phyloP scores from a whole-genome alignment of 2,797 vertebrate genomes.

The Buceros bicornis region DNA sequence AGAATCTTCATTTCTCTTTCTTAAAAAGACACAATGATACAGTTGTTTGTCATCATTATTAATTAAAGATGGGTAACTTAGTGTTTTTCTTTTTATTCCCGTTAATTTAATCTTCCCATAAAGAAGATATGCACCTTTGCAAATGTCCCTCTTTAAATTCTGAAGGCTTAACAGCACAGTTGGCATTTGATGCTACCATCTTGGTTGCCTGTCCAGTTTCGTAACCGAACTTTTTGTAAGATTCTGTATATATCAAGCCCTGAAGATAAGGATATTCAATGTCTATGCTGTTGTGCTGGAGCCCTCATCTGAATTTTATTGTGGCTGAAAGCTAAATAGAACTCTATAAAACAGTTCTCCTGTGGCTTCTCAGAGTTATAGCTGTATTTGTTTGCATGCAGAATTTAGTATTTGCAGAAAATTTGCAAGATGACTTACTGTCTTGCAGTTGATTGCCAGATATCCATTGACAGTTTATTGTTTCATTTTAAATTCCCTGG shows the following conservation, averaged over 20 bases:
- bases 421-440: background rate
- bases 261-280: conserved; percentile 4
- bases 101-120: background rate
- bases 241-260: background rate
- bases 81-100: background rate
- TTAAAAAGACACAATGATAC: background rate
- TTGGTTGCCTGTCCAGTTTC: background rate
- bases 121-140: background rate
- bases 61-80: background rate
- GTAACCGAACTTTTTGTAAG: background rate
- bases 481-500: background rate
- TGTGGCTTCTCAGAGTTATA: background rate
- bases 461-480: background rate
- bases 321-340: background rate
- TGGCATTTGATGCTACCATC: background rate
- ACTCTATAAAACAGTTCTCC: background rate
- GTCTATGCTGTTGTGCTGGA: background rate
- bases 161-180: background rate
- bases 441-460: background rate
- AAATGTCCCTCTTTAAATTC: background rate
- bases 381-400: background rate
- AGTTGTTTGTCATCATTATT: background rate
- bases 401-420: background rate
- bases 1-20: background rate
- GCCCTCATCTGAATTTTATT: background rate